Base-by-base conservation (phyloP, 2,888 invertebrate genomes). In the Ormyrus labotus region DNA sequence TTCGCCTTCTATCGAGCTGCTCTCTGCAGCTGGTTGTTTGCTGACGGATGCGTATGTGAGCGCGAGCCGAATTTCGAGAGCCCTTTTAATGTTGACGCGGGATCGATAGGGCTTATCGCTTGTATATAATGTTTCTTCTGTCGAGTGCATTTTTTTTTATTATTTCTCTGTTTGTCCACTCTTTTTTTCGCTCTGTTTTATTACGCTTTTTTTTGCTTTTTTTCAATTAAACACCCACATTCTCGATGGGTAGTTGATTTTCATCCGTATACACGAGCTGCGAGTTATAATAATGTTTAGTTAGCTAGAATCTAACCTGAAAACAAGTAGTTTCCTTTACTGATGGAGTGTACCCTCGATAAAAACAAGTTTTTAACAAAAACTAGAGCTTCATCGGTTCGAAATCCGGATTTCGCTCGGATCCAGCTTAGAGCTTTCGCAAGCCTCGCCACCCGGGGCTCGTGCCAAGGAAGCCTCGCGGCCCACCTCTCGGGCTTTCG, bases 401-500 rank as follows among this genome's bases (percentile, higher is more conserved):
- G 34, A 0, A 34, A 34, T 34, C 34, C 34, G 34, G 0, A 34
- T 4, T 34, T 4, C 34, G 34, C 34, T 34, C 34, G 34, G 4
- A 34, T 34, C 34, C 34, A 34, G 34, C 34, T 34, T 4, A 3
- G 3, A 34, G 68, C 53, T 68, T 53, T 68, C 68, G 55, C 53
- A 65, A 68, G 45, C 55, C 4, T n/a, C 11, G 51, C 51, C n/a
- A 51, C 65, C 34, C 1, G 5, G 19, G 8, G 64, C 51, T 70
- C 63, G 79, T 65, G 73, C 64, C 51, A 67, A 61, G 69, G 60
- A 61, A 51, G 53, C 67, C 64, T 45, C 19, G 34, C 67, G 47
- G 7, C 68, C 68, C 68, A 68, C 55, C 55, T 68, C 57, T 57
- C 57, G 13, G 45, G 53, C 53, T 10, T 67, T 47, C n/a, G 67